phyloP scores from a whole-genome alignment of 2,113 vertebrate species.

The Dromaius novaehollandiae region DNA sequence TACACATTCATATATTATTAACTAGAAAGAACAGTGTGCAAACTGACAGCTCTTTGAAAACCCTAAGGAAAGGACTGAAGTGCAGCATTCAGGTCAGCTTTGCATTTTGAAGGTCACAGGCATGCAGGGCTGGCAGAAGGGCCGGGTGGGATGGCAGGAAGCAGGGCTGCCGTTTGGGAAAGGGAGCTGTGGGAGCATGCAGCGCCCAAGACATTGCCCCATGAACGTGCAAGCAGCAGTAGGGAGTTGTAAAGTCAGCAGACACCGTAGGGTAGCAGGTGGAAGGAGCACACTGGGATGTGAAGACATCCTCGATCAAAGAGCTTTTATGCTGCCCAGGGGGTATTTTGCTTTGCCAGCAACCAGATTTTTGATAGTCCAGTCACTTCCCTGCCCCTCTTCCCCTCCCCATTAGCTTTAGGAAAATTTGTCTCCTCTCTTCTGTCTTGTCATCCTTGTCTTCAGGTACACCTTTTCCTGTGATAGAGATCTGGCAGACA shows the following conservation, averaged over 20 bases:
- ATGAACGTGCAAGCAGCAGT: accelerated
- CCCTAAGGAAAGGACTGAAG: not conserved
- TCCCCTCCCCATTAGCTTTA: not conserved
- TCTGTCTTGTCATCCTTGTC: not conserved
- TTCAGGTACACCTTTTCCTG: not conserved
- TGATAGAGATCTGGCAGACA: not conserved
- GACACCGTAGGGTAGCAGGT: not conserved
- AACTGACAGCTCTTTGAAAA: not conserved
- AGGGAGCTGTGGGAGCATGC: accelerated
- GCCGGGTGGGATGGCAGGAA: accelerated
- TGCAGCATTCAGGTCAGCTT: not conserved
- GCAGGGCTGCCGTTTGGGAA: accelerated
- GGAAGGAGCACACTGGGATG: not conserved
- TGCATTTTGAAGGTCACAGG: accelerated
- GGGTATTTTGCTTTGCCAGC: not conserved
- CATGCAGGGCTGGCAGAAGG: not conserved
- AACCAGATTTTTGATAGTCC: not conserved
- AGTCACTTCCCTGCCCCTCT: not conserved
- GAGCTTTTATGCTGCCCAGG: not conserved
- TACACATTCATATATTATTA: constrained; percentile 29
- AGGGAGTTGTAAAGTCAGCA: not conserved
- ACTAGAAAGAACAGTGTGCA: not conserved
- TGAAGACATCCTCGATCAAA: not conserved
- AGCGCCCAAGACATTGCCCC: accelerated
- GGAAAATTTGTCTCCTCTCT: not conserved